Conservation (phyloP, 2,797 vertebrate genomes). For the Pseudocheirus occidentalis region DNA sequence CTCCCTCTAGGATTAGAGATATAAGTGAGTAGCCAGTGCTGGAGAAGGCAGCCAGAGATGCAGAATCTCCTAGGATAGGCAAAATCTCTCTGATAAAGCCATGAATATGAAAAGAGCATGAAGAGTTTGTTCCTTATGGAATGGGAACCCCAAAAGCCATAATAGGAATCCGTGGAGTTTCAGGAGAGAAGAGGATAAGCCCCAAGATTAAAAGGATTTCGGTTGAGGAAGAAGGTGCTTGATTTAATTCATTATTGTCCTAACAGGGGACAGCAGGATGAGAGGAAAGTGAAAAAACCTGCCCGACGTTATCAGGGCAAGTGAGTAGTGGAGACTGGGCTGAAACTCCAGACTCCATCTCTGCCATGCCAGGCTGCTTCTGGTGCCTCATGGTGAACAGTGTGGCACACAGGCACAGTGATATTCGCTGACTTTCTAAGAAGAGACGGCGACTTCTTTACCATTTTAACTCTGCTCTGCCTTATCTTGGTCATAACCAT, state of each 20-base stretch:
- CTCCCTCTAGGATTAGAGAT: not conserved
- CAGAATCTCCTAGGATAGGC: not conserved
- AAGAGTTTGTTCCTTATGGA: not conserved
- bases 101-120: not conserved
- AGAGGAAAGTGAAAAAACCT: not conserved
- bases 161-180: not conserved
- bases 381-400: not conserved
- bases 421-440: not conserved
- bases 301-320: not conserved
- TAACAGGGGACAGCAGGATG: not conserved
- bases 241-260: not conserved
- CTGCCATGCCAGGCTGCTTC: not conserved
- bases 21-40: not conserved
- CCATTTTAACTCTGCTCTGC: slow-evolving; percentile 25
- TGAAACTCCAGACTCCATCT: not conserved
- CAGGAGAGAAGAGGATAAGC: not conserved
- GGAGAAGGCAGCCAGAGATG: not conserved
- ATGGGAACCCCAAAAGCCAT: not conserved
- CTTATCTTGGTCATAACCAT: slow-evolving; percentile 6
- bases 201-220: not conserved
- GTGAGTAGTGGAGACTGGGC: not conserved
- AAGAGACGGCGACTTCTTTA: slow-evolving; percentile 1
- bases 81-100: not conserved
- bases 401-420: too few species aligned
- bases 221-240: not conserved